Evolutionary conservation across 2,888 invertebrate genomes (phyloP), one percentile per base, ranked within the genome.

Genomic region (Cinara cedri): DNA sequence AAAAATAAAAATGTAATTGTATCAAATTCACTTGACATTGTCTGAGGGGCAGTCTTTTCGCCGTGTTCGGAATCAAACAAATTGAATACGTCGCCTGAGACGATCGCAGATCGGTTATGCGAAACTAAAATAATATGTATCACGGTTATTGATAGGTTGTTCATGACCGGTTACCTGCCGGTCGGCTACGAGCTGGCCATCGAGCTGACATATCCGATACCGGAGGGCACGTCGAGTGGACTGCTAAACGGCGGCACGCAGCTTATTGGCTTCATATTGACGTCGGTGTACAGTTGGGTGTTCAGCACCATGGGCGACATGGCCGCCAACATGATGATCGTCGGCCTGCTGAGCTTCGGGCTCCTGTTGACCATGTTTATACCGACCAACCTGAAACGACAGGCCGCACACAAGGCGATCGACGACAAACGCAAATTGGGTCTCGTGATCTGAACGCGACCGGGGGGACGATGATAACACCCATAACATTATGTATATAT

Each of bases 281-380:
- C 83, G 13, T 78, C 81, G 1, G 62, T 72, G 49, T 81, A 82
- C 26, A 82, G 83, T 19, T 54, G 63, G 60, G 71, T 82, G n/a
- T 81, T 82, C 24, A 91, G 92, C 57, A 88, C 88, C 84, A 87
- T 93, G 83, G 91, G 91, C 1, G 93, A 94, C 83, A 89, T 92
- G 83, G 91, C 91, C 87, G 93, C 96, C 11, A 98, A 97, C 86
- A 87, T 94, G 1, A 88, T 90, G 1, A 90, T 97, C 85, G 92
- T 92, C 82, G 87, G 87, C 0, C 89, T 92, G 82, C 88, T 98
- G 26, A 88, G 92, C 0, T 81, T 92, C 0, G 98, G 98, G 9
- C 89, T 92, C 0, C 87, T 92, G 81, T 89, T 96, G 85, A 96
- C 97, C n/a, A 90, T 90, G n/a, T 86, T 90, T 83, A 95, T 95